Base-by-base conservation (phyloP, 2,113 vertebrate genomes). In the Lynx canadensis region DNA sequence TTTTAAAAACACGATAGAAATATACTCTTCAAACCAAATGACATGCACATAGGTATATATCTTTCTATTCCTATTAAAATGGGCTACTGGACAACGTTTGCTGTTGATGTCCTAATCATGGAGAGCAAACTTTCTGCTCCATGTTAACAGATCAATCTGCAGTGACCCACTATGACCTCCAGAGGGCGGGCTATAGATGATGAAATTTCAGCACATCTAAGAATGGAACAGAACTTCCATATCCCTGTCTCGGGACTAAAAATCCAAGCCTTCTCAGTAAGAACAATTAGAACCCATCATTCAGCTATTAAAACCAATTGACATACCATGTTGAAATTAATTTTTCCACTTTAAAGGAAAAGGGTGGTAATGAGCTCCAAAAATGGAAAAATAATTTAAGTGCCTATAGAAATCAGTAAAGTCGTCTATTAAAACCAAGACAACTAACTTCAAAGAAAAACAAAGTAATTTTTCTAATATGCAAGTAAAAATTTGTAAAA, bases 161-260 rank as follows among this genome's bases (percentile, higher is more conserved):
- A 97, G 69, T 95, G 66, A 84, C 36, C 4, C 15, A 33, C 33
- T 18, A 5, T 69, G 57, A 33, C 76, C 96, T 68, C 52, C 68
- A 98, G 96, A 89, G 84, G 76, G 65, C 88, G 93, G 65, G n/a
- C 60, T 89, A 48, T 29, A 88, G 6, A 71, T 15, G 52, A 79
- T 31, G 45, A 82, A 69, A 63, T 27, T 12, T n/a, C 5, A 12
- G n/a, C 1, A 5, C 13, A 16, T 0, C 4, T 18, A 38, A 45
- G 38, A 69, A 66, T 55, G 5, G 33, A 29, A 15, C n/a, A 21
- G 27, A 38, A 19, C 10, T 50, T 80, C 27, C 19, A 12, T 7
- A 45, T 12, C 1, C 11, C 12, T 9, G 12, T 18, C 52, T 69
- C 1, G 48, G 48, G 50, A 23, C 11, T 66, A 66, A 86, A 65